Evolutionary conservation across 92 coral and sea anemone genomes (phyloP).

Genomic region (Phenganax stokvisi): DNA sequence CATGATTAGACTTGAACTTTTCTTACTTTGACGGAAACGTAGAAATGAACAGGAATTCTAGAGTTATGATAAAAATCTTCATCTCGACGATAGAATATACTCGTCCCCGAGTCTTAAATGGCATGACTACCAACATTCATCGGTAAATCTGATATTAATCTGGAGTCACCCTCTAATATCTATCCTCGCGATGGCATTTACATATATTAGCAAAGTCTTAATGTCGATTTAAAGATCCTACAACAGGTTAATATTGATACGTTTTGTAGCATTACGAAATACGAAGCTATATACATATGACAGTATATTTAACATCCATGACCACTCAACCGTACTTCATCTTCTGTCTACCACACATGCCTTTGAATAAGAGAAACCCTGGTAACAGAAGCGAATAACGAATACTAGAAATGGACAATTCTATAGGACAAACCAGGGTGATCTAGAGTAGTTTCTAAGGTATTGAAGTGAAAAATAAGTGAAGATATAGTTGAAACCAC

Average conservation of each 20-base stretch:
- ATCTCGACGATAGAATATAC: too few relatives aligned
- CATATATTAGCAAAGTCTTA: neutral
- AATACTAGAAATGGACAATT: neutral
- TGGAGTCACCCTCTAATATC: too few relatives aligned
- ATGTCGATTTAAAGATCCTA: constrained; percentile 7
- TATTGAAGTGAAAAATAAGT: constrained; percentile 1
- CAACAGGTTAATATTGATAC: constrained; percentile 34
- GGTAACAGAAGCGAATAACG: neutral
- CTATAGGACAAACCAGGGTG: neutral
- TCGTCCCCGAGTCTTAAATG: too few relatives aligned
- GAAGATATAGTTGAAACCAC: constrained; percentile 25
- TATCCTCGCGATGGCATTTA: neutral
- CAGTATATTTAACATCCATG: constrained; percentile 16
- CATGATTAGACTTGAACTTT: too few relatives aligned
- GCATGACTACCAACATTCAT: too few relatives aligned
- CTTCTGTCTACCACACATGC: neutral
- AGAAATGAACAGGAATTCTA: too few relatives aligned
- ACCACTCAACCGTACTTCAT: neutral
- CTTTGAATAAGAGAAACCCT: neutral
- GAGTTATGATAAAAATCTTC: too few relatives aligned
- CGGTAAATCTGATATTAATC: too few relatives aligned
- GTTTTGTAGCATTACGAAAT: constrained; percentile 26
- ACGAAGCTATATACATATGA: constrained; percentile 15
- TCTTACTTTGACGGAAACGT: too few relatives aligned
- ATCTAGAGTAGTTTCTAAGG: neutral